Evolutionary conservation across 2,888 invertebrate genomes (phyloP).

Genomic region (Isoperla grammatica): DNA sequence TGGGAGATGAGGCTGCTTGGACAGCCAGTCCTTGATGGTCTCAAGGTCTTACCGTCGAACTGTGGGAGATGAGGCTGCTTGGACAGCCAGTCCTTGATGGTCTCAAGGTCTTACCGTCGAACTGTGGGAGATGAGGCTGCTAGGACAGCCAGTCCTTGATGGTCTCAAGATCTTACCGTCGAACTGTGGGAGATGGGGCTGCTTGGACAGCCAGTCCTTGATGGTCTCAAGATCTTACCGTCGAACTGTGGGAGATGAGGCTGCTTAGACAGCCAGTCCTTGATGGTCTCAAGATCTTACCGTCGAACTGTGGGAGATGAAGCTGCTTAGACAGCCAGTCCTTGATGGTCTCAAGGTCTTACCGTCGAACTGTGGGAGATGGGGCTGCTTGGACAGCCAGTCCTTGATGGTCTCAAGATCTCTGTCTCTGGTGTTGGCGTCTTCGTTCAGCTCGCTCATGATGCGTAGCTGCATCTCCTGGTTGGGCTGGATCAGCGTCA

Average conservation of each 20-base stretch:
- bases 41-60: slow-evolving; percentile 6
- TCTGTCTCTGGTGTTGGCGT: slow-evolving; percentile 26
- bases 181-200: slow-evolving; percentile 3
- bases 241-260: slow-evolving; percentile 13
- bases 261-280: slow-evolving; percentile 32
- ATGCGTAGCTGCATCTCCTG: slow-evolving; percentile 31
- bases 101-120: slow-evolving; percentile 4
- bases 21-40: slow-evolving; percentile 33
- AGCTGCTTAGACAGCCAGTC: neutral
- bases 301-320: slow-evolving; percentile 19
- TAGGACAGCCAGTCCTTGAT: slow-evolving; percentile 34
- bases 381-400: slow-evolving; percentile 32
- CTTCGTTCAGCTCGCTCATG: slow-evolving; percentile 31
- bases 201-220: slow-evolving; percentile 33
- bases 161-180: slow-evolving; percentile 28
- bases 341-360: neutral
- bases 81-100: no score
- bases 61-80: slow-evolving; percentile 4
- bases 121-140: slow-evolving; percentile 4
- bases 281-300: slow-evolving; percentile 30
- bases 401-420: slow-evolving; percentile 32
- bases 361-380: slow-evolving; percentile 26
- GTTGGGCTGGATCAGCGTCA: slow-evolving; percentile 28
- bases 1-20: slow-evolving; percentile 28
- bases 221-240: slow-evolving; percentile 29